Percentiles rank a stretch among this genome's conserved stretches.
Evolutionary conservation across 2,113 vertebrate genomes (phyloP).

Genomic region (Ursus arctos): DNA sequence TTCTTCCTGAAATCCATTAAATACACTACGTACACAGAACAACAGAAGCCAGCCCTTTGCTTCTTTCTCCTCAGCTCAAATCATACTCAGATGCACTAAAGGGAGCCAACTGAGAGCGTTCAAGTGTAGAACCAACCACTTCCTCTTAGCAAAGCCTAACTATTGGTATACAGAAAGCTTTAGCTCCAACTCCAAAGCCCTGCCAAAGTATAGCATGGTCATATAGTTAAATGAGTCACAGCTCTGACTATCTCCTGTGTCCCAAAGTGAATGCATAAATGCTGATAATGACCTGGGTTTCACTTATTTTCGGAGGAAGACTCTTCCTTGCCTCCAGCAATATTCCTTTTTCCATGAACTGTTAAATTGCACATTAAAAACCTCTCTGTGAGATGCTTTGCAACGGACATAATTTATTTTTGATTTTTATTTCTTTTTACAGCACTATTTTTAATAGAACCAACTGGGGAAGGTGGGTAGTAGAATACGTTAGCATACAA

Average conservation of each 20-base stretch:
- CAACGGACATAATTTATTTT: conserved; percentile 69
- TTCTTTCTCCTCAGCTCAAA: not conserved
- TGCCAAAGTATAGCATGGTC: not conserved
- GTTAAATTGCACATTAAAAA: conserved; percentile 64
- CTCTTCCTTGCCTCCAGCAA: conserved; percentile 58
- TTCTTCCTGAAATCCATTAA: conserved; percentile 14
- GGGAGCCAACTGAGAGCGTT: not conserved
- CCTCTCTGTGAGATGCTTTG: conserved; percentile 58
- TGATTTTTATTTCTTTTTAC: conserved; percentile 71
- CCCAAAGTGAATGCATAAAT: not conserved
- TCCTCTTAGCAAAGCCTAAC: not conserved
- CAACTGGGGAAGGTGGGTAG: conserved; percentile 69
- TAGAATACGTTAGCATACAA: conserved; percentile 55
- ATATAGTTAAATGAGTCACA: not conserved
- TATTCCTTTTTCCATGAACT: conserved; percentile 53
- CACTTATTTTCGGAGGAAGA: conserved; percentile 57
- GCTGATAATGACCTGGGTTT: not conserved
- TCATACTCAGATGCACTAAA: not conserved
- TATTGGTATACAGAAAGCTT: not conserved
- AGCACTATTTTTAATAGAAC: conserved; percentile 72
- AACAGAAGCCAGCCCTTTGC: not conserved
- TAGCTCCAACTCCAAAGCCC: not conserved
- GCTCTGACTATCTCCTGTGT: not conserved
- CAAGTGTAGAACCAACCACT: not conserved
- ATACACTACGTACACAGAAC: not conserved